phyloP scores from a whole-genome alignment of 2,888 invertebrate genomes.

The Hydriomena furcata region DNA sequence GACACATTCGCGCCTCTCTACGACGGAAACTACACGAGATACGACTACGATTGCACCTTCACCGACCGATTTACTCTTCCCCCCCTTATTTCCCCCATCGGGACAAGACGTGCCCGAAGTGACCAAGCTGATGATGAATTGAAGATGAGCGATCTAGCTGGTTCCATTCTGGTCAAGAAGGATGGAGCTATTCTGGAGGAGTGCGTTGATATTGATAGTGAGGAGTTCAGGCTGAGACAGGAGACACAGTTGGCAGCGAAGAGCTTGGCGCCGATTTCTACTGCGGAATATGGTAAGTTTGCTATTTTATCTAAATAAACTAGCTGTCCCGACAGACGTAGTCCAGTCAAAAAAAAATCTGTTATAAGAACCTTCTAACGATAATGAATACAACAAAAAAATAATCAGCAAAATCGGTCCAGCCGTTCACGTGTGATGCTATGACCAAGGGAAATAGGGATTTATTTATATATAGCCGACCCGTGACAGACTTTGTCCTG shows the following conservation, averaged over 20 bases:
- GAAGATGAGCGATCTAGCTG: constrained; percentile 44
- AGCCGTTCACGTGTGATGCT: no score
- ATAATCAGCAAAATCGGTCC: no score
- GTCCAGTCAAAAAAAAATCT: no score
- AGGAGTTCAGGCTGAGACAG: constrained; percentile 37
- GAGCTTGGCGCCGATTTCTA: constrained; percentile 49
- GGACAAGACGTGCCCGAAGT: constrained; percentile 6
- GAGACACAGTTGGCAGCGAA: constrained; percentile 46
- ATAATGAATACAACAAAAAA: no score
- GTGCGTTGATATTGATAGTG: constrained; percentile 49
- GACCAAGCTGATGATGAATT: constrained; percentile 30
- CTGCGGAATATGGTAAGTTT: constrained; percentile 57
- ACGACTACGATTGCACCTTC: constrained; percentile 64
- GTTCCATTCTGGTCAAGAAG: constrained; percentile 51
- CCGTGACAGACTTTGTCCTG: no score
- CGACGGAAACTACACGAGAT: constrained; percentile 61
- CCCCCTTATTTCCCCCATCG: constrained; percentile 52
- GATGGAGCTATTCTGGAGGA: constrained; percentile 58
- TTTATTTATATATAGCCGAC: no score
- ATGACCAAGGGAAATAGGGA: no score
- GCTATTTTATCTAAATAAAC: no score
- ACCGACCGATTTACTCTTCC: constrained; percentile 61
- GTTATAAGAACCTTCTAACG: no score
- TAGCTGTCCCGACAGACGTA: no score
- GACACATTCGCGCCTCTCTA: constrained; percentile 56